Evolutionary conservation across 2,888 invertebrate species (phyloP).

Genomic region (Chirona hameri): DNA sequence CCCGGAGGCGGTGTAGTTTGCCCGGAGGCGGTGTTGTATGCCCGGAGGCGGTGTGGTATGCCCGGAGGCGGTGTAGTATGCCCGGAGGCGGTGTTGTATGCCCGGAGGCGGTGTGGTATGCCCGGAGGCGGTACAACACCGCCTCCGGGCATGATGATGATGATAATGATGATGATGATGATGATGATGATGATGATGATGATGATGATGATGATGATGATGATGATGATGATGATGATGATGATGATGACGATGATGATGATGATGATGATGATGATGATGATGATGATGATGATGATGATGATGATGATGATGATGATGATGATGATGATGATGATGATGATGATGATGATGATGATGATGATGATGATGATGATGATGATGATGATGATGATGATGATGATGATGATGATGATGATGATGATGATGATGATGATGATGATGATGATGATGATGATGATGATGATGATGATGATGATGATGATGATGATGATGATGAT

Average conservation of each 20-base stretch:
- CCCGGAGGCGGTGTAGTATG: too few relatives aligned
- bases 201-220: constrained; percentile 22
- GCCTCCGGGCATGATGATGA: too few relatives aligned
- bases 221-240: constrained; percentile 22
- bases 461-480: constrained; percentile 22
- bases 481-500: constrained; percentile 22
- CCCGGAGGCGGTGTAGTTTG: too few relatives aligned
- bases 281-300: constrained; percentile 22
- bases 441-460: constrained; percentile 22
- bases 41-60: too few relatives aligned
- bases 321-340: constrained; percentile 22
- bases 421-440: constrained; percentile 22
- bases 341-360: constrained; percentile 22
- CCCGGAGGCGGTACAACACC: too few relatives aligned
- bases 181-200: constrained; percentile 22
- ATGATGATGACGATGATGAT: constrained; percentile 22
- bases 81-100: too few relatives aligned
- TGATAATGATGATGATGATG: too few relatives aligned
- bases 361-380: constrained; percentile 22
- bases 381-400: constrained; percentile 22
- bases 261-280: constrained; percentile 22
- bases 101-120: too few relatives aligned
- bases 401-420: constrained; percentile 22
- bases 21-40: too few relatives aligned
- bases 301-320: constrained; percentile 22